Evolutionary conservation across 2,888 invertebrate genomes (phyloP).

Genomic region (Tetranychus truncatus): DNA sequence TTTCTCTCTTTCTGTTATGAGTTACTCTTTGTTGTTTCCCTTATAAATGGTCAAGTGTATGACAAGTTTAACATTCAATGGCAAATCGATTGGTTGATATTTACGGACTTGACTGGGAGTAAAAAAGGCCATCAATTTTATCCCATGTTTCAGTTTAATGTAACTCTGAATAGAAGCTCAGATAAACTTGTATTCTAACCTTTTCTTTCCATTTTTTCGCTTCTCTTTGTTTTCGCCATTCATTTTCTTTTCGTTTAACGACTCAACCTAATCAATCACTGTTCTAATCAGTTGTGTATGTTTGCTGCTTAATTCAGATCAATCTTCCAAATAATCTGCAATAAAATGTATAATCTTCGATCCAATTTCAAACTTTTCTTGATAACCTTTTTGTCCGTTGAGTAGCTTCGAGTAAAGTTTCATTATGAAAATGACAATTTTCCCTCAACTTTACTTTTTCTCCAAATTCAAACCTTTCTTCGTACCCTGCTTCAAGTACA

Average conservation of each 20-base stretch:
- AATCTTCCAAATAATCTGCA: not conserved
- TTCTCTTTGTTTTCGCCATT: not conserved
- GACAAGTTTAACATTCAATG: slow-evolving; percentile 12
- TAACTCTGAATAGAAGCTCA: not conserved
- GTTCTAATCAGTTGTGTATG: not conserved
- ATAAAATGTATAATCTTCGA: not conserved
- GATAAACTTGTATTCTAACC: not conserved
- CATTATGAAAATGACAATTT: not conserved
- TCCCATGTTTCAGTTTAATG: not conserved
- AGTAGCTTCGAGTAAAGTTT: not conserved
- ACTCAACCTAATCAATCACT: not conserved
- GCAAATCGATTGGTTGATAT: slow-evolving; percentile 13
- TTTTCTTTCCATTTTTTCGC: not conserved
- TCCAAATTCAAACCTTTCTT: not conserved
- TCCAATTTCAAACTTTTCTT: not conserved
- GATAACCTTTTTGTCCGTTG: not conserved
- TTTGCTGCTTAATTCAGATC: not conserved
- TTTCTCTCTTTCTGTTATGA: too few species aligned
- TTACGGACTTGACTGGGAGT: not conserved
- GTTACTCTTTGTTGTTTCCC: too few species aligned
- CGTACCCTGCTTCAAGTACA: not conserved
- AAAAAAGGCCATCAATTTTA: not conserved
- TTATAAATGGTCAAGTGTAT: not conserved
- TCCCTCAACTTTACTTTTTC: not conserved
- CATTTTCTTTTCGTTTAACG: not conserved